Base-by-base conservation (phyloP, 2,113 vertebrate species). In the Poicephalus meyeri region DNA sequence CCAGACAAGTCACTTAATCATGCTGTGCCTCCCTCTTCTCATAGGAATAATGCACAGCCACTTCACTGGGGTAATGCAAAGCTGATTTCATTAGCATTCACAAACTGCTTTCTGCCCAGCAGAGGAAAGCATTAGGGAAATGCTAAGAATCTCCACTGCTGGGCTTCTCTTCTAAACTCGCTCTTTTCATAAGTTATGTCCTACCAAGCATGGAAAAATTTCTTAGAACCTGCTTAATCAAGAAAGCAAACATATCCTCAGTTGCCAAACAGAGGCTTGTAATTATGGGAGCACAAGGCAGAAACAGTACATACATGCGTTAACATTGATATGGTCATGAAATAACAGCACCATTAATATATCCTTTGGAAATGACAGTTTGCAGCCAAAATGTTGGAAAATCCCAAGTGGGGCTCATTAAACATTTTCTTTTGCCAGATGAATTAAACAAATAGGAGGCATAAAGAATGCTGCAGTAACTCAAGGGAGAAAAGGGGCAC, bases 61-160 rank as follows among this genome's bases (percentile, higher is more conserved):
- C 66, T 85, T 88, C 84, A 53, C 44, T 39, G 23, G 53, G 79
- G 29, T 77, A 65, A 85, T 47, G 50, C 74, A 91, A 91, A 90
- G 74, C 58, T 88, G 79, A 93, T 96, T 94, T 96, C 95, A 91
- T 95, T 91, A 96, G 58, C 64, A 96, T 93, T 90, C 85, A 91
- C 41, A 49, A 91, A 77, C 23, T 37, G 46, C 88, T 95, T 88
- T 94, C 93, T 86, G 42, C 82, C 71, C 89, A 96, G 82, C 85
- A 91, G 87, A 91, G 70, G 37, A 82, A 94, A 93, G 81, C 88
- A 85, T 80, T 78, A 90, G 60, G 66, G 68, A 95, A 95, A 91
- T 35, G 28, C 47, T 60, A 76, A 87, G 56, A 72, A 65, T 41
- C 65, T 47, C 26, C 49, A 4, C 80, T 70, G 56, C 71, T 80